Conservation (phyloP, 2,888 invertebrate species). For the Harpalus rufipes region DNA sequence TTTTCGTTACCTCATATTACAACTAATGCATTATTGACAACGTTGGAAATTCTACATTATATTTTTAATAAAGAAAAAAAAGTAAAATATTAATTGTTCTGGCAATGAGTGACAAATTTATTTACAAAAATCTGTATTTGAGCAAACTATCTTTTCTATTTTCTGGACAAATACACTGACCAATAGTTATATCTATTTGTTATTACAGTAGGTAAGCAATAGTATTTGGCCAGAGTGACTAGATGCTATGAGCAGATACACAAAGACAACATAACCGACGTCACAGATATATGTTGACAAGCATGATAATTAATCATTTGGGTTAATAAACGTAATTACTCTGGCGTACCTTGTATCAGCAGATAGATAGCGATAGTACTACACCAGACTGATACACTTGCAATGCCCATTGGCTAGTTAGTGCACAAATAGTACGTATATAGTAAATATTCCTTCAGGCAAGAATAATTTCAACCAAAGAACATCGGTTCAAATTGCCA, state of each 20-base stretch:
- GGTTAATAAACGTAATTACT: constrained; percentile 64
- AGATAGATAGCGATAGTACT: background rate
- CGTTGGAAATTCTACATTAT: background rate
- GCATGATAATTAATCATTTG: constrained; percentile 61
- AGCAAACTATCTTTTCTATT: no score
- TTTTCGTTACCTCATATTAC: background rate
- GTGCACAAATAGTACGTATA: background rate
- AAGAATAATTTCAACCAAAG: no score
- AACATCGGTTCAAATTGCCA: no score
- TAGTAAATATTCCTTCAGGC: no score
- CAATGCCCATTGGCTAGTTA: background rate
- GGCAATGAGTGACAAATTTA: no score
- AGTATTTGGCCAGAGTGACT: background rate
- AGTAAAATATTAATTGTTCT: no score
- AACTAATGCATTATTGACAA: background rate
- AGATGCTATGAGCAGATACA: background rate
- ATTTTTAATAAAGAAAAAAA: no score
- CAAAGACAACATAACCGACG: constrained; percentile 45
- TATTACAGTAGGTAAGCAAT: background rate
- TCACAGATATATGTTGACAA: constrained; percentile 63
- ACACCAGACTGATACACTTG: background rate
- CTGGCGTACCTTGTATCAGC: constrained; percentile 31
- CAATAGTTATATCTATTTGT: background rate
- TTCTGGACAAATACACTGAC: no score
- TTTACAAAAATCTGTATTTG: no score